These are phyloP conservation scores for Metopia argyrocephala DNA, from an alignment of 2,888 invertebrate genomes.

Conservation along the genomic window DNA sequence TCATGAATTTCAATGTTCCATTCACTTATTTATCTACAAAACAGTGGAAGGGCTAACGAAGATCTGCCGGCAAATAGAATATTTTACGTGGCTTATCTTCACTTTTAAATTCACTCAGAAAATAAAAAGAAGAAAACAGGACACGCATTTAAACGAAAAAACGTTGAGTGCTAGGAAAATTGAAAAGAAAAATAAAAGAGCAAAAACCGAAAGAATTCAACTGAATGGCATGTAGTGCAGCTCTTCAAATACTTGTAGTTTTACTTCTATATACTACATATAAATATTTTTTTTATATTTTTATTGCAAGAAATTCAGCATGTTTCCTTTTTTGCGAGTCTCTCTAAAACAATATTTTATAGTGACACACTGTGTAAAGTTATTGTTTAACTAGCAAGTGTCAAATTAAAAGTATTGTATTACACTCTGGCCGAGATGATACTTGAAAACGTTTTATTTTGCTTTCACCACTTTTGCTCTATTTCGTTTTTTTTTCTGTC, in stretches of 20 bases:
- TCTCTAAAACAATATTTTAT: neutral
- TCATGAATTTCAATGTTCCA: constrained; percentile 56
- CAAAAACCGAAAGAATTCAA: neutral
- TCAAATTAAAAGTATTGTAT: constrained; percentile 50
- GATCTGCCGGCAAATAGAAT: constrained; percentile 15
- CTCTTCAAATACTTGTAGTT: neutral
- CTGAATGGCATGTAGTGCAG: neutral
- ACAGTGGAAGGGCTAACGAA: neutral
- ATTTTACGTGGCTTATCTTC: constrained; percentile 59
- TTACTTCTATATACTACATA: neutral
- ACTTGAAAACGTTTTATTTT: neutral
- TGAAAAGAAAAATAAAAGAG: neutral
- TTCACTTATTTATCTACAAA: constrained; percentile 3
- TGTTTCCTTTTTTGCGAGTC: neutral
- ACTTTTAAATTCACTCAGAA: constrained; percentile 48
- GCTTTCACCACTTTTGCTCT: neutral
- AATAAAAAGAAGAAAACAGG: too few species aligned
- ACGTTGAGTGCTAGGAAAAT: neutral
- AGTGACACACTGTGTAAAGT: neutral
- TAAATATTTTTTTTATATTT: neutral
- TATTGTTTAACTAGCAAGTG: constrained; percentile 48
- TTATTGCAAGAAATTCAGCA: neutral
- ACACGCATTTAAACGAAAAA: constrained; percentile 20
- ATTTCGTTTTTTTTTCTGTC: neutral
- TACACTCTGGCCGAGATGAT: constrained; percentile 21